These are phyloP conservation scores for Vipera latastei DNA, from an alignment of 2,797 vertebrate genomes.

Conservation along the genomic window DNA sequence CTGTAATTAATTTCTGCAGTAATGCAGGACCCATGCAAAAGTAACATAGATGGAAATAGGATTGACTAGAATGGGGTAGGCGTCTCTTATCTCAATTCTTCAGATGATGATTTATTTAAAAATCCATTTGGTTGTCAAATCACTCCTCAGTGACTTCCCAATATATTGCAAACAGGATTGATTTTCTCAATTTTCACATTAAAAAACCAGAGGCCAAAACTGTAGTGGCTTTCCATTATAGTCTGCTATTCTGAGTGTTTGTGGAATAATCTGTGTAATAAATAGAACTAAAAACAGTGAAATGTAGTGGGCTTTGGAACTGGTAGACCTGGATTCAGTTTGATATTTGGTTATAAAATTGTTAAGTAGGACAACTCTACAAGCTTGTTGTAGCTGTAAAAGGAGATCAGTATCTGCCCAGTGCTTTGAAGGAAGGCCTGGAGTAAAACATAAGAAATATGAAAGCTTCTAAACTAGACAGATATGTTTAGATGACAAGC, in stretches of 20 bases:
- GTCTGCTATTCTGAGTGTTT: not conserved
- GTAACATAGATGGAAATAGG: not conserved
- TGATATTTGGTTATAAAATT: not conserved
- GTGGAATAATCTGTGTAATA: not conserved
- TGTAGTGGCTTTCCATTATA: not conserved
- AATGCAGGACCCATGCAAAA: slow-evolving; percentile 1
- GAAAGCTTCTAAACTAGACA: not conserved
- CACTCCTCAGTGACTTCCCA: slow-evolving; percentile 18
- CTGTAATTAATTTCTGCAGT: slow-evolving; percentile 37
- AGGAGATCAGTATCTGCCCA: not conserved
- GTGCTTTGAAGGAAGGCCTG: not conserved
- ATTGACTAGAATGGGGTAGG: slow-evolving; percentile 15
- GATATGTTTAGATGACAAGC: not conserved
- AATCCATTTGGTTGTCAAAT: slow-evolving; percentile 5
- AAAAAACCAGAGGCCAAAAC: not conserved
- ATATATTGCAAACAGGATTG: not conserved
- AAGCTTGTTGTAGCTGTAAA: not conserved
- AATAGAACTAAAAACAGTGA: not conserved
- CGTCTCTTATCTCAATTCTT: slow-evolving; percentile 8
- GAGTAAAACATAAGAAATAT: not conserved
- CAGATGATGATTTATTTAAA: not conserved
- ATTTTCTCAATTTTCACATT: not conserved
- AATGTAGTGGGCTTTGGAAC: not conserved
- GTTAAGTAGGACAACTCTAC: not conserved
- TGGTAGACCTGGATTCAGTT: not conserved